Evolutionary conservation across 2,797 vertebrate species (phyloP).

Genomic region (Darevskia nairensis): DNA sequence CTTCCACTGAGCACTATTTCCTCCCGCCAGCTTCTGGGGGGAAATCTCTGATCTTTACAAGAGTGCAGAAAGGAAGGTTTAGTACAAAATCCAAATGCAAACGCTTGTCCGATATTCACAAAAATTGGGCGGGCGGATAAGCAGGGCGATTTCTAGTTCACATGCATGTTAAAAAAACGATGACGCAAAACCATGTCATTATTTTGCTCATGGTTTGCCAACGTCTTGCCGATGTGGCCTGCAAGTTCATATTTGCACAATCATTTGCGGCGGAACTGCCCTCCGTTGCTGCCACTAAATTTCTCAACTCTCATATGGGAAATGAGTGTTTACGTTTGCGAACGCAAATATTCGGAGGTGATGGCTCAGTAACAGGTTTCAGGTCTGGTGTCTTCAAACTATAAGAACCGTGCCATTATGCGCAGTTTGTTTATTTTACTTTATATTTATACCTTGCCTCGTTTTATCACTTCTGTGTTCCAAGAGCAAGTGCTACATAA

Average conservation of each 20-base stretch:
- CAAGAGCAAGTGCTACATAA: no score
- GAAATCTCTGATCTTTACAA: constrained; percentile 22
- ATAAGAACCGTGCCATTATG: background rate
- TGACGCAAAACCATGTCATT: background rate
- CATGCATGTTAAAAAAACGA: background rate
- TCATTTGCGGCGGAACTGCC: constrained; percentile 21
- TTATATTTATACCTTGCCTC: no score
- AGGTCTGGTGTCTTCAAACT: constrained; percentile 5
- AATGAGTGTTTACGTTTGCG: background rate
- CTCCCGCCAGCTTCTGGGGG: background rate
- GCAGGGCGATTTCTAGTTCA: background rate
- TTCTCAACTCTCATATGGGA: constrained; percentile 10
- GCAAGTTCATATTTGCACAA: constrained; percentile 6
- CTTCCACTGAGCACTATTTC: accelerated
- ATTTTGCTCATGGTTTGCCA: background rate
- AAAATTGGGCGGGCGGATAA: background rate
- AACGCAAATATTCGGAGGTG: background rate
- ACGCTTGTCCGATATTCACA: background rate
- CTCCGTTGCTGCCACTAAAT: background rate
- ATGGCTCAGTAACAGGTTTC: accelerated
- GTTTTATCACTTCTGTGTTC: no score
- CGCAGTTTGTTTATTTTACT: no score
- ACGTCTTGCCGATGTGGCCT: background rate
- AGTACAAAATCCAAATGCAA: constrained; percentile 18
- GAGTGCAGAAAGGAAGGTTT: background rate